Evolutionary conservation across 2,113 vertebrate species (phyloP).

Genomic region (Phainopepla nitens): DNA sequence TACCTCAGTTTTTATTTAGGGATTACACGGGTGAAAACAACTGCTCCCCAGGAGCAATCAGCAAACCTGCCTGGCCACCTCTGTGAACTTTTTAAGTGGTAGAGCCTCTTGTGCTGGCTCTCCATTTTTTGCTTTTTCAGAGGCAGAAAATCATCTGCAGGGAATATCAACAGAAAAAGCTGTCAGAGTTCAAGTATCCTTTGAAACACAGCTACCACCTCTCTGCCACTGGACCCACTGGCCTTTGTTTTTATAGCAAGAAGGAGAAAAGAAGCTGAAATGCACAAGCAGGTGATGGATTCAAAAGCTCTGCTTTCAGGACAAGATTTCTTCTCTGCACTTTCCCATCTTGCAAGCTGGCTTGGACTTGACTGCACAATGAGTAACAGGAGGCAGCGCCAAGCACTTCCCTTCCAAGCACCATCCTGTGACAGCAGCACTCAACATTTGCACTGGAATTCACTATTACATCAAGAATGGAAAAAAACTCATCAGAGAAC

Average conservation of each 20-base stretch:
- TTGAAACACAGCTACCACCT: not conserved
- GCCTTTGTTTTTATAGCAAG: not conserved
- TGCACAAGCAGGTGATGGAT: not conserved
- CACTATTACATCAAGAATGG: conserved; percentile 20
- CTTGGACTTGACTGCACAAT: not conserved
- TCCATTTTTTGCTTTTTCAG: not conserved
- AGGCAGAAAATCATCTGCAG: not conserved
- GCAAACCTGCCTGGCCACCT: not conserved
- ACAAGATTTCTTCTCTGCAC: not conserved
- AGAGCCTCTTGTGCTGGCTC: not conserved
- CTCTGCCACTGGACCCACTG: not conserved
- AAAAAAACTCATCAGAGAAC: not conserved
- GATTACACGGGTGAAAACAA: not conserved
- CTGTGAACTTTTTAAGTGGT: not conserved
- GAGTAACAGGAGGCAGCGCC: not conserved
- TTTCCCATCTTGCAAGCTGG: not conserved
- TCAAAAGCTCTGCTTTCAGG: not conserved
- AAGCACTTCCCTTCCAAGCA: conserved; percentile 14
- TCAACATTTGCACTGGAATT: conserved; percentile 9
- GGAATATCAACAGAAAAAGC: not conserved
- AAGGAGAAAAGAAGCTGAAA: not conserved
- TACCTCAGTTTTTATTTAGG: not conserved
- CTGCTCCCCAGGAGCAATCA: not conserved
- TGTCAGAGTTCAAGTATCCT: not conserved
- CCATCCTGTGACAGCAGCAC: conserved; percentile 11